Evolutionary conservation across 2,797 vertebrate species (phyloP), one percentile per base, ranked within the genome.

Genomic region (Paguma larvata): DNA sequence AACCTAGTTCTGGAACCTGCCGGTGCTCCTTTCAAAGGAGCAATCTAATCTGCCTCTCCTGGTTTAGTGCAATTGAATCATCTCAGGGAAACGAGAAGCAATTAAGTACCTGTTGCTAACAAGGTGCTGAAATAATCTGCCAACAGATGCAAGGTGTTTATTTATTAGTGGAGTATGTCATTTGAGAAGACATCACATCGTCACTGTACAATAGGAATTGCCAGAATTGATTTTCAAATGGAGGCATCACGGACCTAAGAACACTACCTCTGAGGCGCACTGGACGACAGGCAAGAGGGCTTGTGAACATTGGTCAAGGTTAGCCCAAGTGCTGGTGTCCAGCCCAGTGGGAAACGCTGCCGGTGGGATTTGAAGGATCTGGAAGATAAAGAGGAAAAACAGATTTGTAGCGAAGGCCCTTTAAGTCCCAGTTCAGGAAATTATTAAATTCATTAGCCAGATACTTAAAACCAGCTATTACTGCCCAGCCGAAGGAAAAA

Each of bases 391-490:
- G 67, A 98, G 89, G 95, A 97, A 96, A 94, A 97, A 51, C 93
- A 80, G 85, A 92, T 97, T 97, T 96, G 97, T 95, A 85, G 97
- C 96, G 98, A 96, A 98, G 97, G 97, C 95, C 94, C 97, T 98
- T 98, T 97, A 98, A 98, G 98, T 98, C 98, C 94, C 95, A 93
- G 92, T 98, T 98, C 97, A 97, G 97, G 97, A 98, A 98, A 97
- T 97, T 97, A 96, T 82, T 96, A 96, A 98, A 96, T 98, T 97
- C 97, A 95, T 97, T 97, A 94, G 95, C 98, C 96, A 98, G 93
- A 97, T 97, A 98, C 97, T 98, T 93, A 98, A 85, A 97, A 98
- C 97, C 23, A 96, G 98, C 98, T 97, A 97, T 97, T 95, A 97
- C 90, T 96, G 94, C 94, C 96, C 97, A 98, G 95, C 87, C 95